Percentiles rank a stretch among this genome's conserved stretches.
Evolutionary conservation across 2,797 vertebrate species (phyloP).

Genomic region (Synaphobranchus kaupii): DNA sequence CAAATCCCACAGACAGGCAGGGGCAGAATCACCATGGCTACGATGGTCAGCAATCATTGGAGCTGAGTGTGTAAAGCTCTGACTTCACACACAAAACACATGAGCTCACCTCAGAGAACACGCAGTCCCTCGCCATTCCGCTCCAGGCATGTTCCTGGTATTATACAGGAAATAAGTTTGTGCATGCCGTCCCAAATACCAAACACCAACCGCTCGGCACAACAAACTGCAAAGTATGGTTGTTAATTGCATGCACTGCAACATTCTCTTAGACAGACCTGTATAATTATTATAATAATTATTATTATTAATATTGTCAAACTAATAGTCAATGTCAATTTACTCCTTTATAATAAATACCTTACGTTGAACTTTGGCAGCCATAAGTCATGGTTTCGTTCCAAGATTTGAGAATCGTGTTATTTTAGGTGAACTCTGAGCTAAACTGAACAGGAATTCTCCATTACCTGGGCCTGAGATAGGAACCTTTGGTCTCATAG

Average conservation of each 20-base stretch:
- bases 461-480: background rate
- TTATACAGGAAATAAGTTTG: slow-evolving; percentile 6
- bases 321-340: too few relatives aligned
- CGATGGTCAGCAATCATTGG: background rate
- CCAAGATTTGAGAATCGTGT: background rate
- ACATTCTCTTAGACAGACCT: too few relatives aligned
- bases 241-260: background rate
- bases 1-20: background rate
- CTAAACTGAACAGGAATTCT: background rate
- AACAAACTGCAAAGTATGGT: background rate
- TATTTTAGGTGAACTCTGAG: background rate
- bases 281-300: too few relatives aligned
- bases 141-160: slow-evolving; percentile 7
- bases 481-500: slow-evolving; percentile 22
- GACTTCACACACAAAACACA: slow-evolving; percentile 5
- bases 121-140: background rate
- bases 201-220: background rate
- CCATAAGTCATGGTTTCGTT: background rate
- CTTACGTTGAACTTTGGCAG: background rate
- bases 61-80: background rate
- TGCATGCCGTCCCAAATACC: slow-evolving; percentile 4
- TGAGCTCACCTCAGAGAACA: slow-evolving; percentile 13
- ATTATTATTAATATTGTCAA: too few relatives aligned
- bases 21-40: background rate
- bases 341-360: background rate